Evolutionary conservation across 2,113 vertebrate species (phyloP).

Genomic region (Toxotes chatareus): DNA sequence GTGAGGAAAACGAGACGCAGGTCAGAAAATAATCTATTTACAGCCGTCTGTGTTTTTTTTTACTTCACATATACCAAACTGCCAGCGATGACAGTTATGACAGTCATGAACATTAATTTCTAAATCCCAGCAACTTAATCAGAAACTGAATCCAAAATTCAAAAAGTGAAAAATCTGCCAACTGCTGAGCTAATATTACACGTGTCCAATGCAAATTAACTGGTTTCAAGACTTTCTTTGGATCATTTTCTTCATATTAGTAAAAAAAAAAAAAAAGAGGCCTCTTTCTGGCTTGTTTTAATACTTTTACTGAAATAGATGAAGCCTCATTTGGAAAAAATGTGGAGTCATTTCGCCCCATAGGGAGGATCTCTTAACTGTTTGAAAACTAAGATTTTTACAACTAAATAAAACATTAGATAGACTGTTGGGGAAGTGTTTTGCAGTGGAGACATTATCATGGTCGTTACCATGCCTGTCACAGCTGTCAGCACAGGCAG

Average conservation of each 20-base stretch:
- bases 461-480: slow-evolving; percentile 5
- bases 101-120: slow-evolving; percentile 38
- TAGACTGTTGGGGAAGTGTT: neutral
- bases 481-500: slow-evolving; percentile 6
- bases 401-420: slow-evolving; percentile 7
- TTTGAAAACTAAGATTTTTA: slow-evolving; percentile 24
- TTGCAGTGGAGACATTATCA: slow-evolving; percentile 4
- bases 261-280: neutral
- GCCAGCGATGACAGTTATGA: slow-evolving; percentile 44
- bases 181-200: slow-evolving; percentile 44
- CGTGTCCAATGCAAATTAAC: slow-evolving; percentile 42
- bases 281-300: slow-evolving; percentile 1
- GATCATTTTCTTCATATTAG: slow-evolving; percentile 26
- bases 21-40: slow-evolving; percentile 50
- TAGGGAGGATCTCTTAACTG: neutral
- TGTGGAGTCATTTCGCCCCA: slow-evolving; percentile 22
- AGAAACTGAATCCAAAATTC: slow-evolving; percentile 17
- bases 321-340: slow-evolving; percentile 35
- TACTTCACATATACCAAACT: slow-evolving; percentile 18
- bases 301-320: slow-evolving; percentile 9
- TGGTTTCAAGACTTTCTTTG: slow-evolving; percentile 19
- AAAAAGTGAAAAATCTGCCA: slow-evolving; percentile 34
- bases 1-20: slow-evolving; percentile 45
- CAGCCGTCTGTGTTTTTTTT: slow-evolving; percentile 35
- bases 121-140: slow-evolving; percentile 30